phyloP scores from a whole-genome alignment of 2,113 vertebrate genomes.

The Puntigrus tetrazona region DNA sequence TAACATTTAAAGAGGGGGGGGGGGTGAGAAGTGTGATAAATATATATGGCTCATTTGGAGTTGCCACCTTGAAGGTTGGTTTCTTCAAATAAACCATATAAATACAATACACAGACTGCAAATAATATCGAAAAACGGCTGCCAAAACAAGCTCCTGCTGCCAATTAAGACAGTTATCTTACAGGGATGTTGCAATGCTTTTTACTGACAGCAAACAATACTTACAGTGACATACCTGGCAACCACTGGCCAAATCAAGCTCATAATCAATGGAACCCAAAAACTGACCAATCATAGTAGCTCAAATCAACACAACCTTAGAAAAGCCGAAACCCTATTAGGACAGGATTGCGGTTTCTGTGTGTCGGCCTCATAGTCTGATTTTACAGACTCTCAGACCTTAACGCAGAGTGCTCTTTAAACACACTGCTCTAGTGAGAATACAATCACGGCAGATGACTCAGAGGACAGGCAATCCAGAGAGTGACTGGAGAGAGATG shows the following conservation, averaged over 20 bases:
- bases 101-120: neutral
- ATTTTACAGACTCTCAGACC: constrained; percentile 11
- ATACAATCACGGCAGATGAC: neutral
- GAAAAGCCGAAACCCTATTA: constrained; percentile 34
- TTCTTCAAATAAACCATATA: constrained; percentile 10
- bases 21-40: constrained; percentile 35
- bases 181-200: neutral
- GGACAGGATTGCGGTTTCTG: constrained; percentile 9
- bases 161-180: neutral
- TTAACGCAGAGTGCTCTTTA: constrained; percentile 15
- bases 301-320: constrained; percentile 22
- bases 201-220: neutral
- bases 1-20: constrained; percentile 54
- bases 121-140: neutral
- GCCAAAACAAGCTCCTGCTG: neutral
- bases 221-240: constrained; percentile 27
- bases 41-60: constrained; percentile 61
- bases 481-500: constrained; percentile 11
- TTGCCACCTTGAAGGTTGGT: constrained; percentile 44
- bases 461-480: neutral
- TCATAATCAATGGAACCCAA: constrained; percentile 11
- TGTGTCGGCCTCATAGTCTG: constrained; percentile 1
- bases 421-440: constrained; percentile 1
- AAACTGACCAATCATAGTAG: constrained; percentile 36
- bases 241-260: constrained; percentile 4